Percentiles rank a stretch among this genome's conserved stretches.
phyloP scores from a whole-genome alignment of 1,140 invertebrate genomes.

The Liolophura sinensis region DNA sequence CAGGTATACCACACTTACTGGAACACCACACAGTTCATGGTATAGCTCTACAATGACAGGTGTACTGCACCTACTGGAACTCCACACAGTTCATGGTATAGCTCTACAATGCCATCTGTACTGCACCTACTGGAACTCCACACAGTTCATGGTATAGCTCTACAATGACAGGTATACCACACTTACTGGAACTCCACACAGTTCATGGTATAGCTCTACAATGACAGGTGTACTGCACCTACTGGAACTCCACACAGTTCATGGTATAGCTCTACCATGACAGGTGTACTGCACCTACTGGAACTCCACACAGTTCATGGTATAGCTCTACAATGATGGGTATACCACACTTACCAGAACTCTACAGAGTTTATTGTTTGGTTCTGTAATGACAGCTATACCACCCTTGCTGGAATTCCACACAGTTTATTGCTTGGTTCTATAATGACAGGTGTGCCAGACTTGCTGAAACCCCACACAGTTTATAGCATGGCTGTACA shows the following conservation, averaged over 20 bases:
- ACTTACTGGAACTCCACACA: conserved; percentile 74
- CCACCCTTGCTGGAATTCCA: conserved; percentile 75
- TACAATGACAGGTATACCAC: conserved; percentile 80
- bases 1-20: conserved; percentile 74
- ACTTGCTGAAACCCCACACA: neutral
- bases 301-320: conserved; percentile 70
- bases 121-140: conserved; percentile 73
- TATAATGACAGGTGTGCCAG: conserved; percentile 80
- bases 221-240: conserved; percentile 75
- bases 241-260: conserved; percentile 69
- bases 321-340: conserved; percentile 93
- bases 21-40: conserved; percentile 70
- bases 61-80: conserved; percentile 69
- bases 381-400: conserved; percentile 85
- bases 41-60: conserved; percentile 93
- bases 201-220: conserved; percentile 87
- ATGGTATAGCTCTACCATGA: conserved; percentile 93
- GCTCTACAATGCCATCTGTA: conserved; percentile 85
- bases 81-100: conserved; percentile 74
- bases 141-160: conserved; percentile 77
- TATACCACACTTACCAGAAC: conserved; percentile 72
- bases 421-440: conserved; percentile 77
- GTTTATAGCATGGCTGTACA: conserved; percentile 1
- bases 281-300: conserved; percentile 72
- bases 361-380: conserved; percentile 74